Base-by-base conservation (phyloP, 2,797 vertebrate species). In the Scolopax bukidnonensis region DNA sequence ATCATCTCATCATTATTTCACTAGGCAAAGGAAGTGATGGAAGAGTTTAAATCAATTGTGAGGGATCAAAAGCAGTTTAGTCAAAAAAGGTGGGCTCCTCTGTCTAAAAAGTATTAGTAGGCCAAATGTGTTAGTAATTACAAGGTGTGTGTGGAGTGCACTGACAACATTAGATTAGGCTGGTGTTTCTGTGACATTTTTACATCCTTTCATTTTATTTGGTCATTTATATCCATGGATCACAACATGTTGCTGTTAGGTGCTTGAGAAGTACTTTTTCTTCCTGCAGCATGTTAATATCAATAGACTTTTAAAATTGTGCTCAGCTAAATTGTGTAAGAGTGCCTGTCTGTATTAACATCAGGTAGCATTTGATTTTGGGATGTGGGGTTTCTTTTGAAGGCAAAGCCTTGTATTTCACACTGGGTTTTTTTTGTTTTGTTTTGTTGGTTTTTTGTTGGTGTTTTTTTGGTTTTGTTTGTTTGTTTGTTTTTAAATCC, bases 61-160 rank as follows among this genome's bases (percentile, higher is more conserved):
- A 95, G 93, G 90, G 94, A 95, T 98, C 84, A 97, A 94, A 96
- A 96, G 83, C 76, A 96, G 41, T 57, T 94, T 83, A 71, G 60
- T 60, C 16, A 12, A 95, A 95, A 84, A 94, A 95, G 69, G 87
- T 70, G 60, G 56, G 50, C 65, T 88, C 11, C 68, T 56, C 57
- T 54, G 43, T 51, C 68, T 80, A 48, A 90, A 78, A 65, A 68
- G 21, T 50, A 64, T 75, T 85, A 61, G 67, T 71, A 78, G 84
- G 47, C 70, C 51, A 86, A 96, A 94, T 95, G 76, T 97, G 97
- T 96, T 98, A 97, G 95, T 89, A 97, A 97, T 98, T 97, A 98
- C 75, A 86, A 96, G 94, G 95, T 97, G 96, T 97, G 93, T 91
- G 89, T 92, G 95, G 95, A 96, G 89, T 87, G 89, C 95, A 96